These are phyloP conservation scores for Mesodorylaimus sp. DNA, from an alignment of 2,888 invertebrate genomes.

Conservation along the genomic window DNA sequence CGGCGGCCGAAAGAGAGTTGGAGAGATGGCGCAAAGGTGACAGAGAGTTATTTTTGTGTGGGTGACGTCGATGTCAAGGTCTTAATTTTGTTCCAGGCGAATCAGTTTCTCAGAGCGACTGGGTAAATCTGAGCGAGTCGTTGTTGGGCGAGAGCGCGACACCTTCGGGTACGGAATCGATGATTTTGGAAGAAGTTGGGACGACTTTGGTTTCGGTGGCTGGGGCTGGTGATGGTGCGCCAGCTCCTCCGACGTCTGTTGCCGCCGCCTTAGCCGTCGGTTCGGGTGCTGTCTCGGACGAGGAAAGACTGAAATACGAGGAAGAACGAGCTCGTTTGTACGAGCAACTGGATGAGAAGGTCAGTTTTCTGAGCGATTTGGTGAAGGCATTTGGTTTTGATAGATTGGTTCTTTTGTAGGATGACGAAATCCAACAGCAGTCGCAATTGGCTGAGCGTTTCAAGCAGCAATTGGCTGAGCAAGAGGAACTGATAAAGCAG, in stretches of 20 bases:
- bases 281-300: conserved; percentile 36
- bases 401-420: too few relatives aligned
- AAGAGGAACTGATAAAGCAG: conserved; percentile 50
- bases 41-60: too few relatives aligned
- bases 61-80: too few relatives aligned
- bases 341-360: conserved; percentile 88
- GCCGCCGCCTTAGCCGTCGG: too few relatives aligned
- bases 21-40: conserved; percentile 66
- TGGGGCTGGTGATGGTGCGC: too few relatives aligned
- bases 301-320: conserved; percentile 58
- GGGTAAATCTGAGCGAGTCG: conserved; percentile 19
- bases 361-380: too few relatives aligned
- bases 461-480: conserved; percentile 91
- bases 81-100: conserved; percentile 12
- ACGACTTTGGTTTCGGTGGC: too few relatives aligned
- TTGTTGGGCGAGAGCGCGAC: not conserved
- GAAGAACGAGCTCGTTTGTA: conserved; percentile 78
- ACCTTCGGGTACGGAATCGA: not conserved
- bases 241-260: too few relatives aligned
- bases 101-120: conserved; percentile 20
- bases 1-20: conserved; percentile 73
- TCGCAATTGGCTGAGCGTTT: conserved; percentile 88
- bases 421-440: conserved; percentile 97
- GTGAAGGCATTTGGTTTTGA: not conserved
- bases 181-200: not conserved